These are phyloP conservation scores for Onthophagus sagittarius DNA, from an alignment of 2,888 invertebrate species.

Conservation along the genomic window DNA sequence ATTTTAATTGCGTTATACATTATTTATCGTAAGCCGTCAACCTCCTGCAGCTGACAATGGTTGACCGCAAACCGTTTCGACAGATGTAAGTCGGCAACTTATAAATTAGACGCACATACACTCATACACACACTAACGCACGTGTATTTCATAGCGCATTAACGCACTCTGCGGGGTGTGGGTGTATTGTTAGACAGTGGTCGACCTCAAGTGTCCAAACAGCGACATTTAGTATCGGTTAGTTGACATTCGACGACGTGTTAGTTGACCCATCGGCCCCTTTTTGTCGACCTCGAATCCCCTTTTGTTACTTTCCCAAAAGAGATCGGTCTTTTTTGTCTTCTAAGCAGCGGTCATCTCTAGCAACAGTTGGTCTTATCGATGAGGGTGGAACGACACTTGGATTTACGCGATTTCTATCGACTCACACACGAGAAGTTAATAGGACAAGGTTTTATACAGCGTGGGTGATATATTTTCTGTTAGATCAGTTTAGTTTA, in stretches of 20 bases:
- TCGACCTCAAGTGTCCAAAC: slow-evolving; percentile 36
- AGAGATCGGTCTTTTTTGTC: background rate
- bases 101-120: background rate
- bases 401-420: background rate
- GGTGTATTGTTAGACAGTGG: slow-evolving; percentile 30
- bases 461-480: too few relatives aligned
- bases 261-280: slow-evolving; percentile 20
- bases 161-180: slow-evolving; percentile 25
- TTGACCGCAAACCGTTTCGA: background rate
- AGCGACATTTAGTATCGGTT: slow-evolving; percentile 20
- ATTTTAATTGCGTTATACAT: background rate
- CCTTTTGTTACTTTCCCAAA: slow-evolving; percentile 17
- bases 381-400: background rate
- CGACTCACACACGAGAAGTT: background rate
- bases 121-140: background rate
- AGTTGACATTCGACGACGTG: slow-evolving; percentile 19
- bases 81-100: background rate
- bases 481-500: too few relatives aligned
- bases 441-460: background rate
- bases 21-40: background rate
- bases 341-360: background rate
- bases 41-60: background rate
- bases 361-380: background rate
- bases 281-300: slow-evolving; percentile 22
- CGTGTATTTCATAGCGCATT: background rate